A percentile compares a stretch with the other conserved stretches of the same genome.
Evolutionary conservation across 2,888 invertebrate species (phyloP).

Genomic region (Theretra japonica): DNA sequence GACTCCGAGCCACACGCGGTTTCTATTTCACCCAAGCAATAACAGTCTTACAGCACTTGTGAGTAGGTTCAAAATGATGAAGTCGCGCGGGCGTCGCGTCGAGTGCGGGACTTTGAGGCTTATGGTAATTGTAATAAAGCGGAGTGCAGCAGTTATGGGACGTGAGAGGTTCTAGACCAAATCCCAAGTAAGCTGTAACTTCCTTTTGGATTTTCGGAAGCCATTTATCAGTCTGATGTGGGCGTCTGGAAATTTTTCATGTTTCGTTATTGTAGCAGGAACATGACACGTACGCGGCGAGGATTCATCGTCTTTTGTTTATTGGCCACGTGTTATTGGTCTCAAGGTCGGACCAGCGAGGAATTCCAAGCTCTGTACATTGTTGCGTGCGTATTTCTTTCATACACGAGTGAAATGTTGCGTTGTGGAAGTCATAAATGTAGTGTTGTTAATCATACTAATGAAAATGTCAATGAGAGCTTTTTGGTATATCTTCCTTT

Average conservation of each 20-base stretch:
- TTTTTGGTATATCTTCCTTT: no score
- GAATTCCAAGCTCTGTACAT: slow-evolving; percentile 13
- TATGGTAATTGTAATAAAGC: slow-evolving; percentile 85
- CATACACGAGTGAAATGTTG: not conserved
- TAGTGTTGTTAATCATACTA: not conserved
- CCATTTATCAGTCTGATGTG: slow-evolving; percentile 86
- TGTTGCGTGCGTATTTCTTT: slow-evolving; percentile 37
- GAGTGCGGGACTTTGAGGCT: slow-evolving; percentile 85
- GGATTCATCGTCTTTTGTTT: slow-evolving; percentile 67
- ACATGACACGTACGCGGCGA: slow-evolving; percentile 75
- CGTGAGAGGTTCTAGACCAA: slow-evolving; percentile 86
- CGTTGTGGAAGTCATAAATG: not conserved
- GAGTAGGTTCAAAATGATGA: slow-evolving; percentile 84
- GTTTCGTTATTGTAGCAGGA: slow-evolving; percentile 82
- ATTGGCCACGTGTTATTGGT: slow-evolving; percentile 63
- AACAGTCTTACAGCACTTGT: slow-evolving; percentile 79
- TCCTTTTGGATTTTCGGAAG: slow-evolving; percentile 86
- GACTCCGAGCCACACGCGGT: slow-evolving; percentile 74
- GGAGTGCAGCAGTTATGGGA: slow-evolving; percentile 85
- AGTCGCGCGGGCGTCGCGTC: slow-evolving; percentile 68
- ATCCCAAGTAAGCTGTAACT: slow-evolving; percentile 86
- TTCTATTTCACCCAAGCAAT: slow-evolving; percentile 83
- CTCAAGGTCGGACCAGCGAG: slow-evolving; percentile 50
- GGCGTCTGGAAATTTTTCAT: slow-evolving; percentile 85
- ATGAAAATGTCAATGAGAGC: no score